Evolutionary conservation across 2,797 vertebrate species (phyloP).

Genomic region (Choloepus didactylus): DNA sequence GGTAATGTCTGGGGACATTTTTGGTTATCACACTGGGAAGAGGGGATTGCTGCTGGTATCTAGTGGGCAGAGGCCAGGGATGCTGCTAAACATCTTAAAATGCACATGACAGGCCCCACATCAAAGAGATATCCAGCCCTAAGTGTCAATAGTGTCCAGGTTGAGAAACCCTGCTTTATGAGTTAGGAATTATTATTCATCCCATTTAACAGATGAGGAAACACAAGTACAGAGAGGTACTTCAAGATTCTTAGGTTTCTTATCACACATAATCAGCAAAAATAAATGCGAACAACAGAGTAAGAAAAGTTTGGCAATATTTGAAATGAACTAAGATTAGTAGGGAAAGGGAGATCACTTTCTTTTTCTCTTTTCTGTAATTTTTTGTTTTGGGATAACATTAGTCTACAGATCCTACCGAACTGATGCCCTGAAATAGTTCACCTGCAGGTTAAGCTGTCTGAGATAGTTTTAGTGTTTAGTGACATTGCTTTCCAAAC

Average conservation of each 20-base stretch:
- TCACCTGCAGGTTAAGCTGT: fast-evolving
- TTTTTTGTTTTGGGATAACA: background rate
- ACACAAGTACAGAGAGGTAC: background rate
- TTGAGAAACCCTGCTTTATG: background rate
- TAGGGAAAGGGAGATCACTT: background rate
- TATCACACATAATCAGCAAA: conserved; percentile 10
- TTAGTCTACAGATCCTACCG: background rate
- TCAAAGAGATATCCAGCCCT: background rate
- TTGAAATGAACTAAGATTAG: background rate
- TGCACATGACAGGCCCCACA: too few relatives aligned
- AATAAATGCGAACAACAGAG: background rate
- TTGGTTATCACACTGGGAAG: background rate
- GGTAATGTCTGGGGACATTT: background rate
- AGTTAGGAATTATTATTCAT: background rate
- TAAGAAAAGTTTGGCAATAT: background rate
- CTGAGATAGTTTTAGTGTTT: background rate
- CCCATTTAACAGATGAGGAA: conserved; percentile 1
- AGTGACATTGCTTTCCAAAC: background rate
- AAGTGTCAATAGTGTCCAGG: background rate
- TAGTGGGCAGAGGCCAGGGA: background rate
- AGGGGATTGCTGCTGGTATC: too few relatives aligned
- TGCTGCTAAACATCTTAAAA: background rate
- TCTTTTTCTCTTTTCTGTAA: background rate
- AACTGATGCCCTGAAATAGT: background rate
- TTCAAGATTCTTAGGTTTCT: background rate